phyloP scores from a whole-genome alignment of 2,888 invertebrate species.

The Salticus scenicus region DNA sequence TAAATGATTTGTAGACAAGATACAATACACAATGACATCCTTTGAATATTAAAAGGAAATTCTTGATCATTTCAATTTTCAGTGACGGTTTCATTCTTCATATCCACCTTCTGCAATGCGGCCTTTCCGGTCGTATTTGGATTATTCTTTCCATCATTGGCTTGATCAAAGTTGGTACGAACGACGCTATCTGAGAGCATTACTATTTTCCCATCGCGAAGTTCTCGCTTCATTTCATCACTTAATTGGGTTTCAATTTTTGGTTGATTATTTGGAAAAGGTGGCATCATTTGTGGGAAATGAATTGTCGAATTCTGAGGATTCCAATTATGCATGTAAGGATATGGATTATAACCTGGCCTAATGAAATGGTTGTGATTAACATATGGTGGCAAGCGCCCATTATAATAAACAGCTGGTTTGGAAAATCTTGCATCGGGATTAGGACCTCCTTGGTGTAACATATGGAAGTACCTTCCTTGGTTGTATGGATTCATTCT shows the following conservation, averaged over 20 bases:
- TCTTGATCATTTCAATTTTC: neutral
- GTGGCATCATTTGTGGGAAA: neutral
- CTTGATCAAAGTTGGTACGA: constrained; percentile 33
- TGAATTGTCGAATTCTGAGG: constrained; percentile 6
- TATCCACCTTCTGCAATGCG: neutral
- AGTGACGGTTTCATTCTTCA: neutral
- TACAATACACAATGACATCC: neutral
- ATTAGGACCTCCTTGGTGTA: neutral
- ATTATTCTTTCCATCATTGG: neutral
- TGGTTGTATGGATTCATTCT: neutral
- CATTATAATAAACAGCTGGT: neutral
- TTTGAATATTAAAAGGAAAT: neutral
- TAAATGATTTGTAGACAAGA: neutral
- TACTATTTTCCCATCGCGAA: constrained; percentile 54
- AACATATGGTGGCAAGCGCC: neutral
- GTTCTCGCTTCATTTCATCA: constrained; percentile 52
- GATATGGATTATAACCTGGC: constrained; percentile 16
- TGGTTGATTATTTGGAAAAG: neutral
- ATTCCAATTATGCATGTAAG: constrained; percentile 11
- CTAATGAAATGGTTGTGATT: neutral
- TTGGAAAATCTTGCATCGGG: neutral
- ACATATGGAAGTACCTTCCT: neutral
- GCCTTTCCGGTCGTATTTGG: neutral
- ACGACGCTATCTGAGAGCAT: constrained; percentile 55
- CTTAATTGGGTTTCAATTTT: constrained; percentile 20